phyloP scores from a whole-genome alignment of 2,797 vertebrate species.

The Lithobates sylvaticus region DNA sequence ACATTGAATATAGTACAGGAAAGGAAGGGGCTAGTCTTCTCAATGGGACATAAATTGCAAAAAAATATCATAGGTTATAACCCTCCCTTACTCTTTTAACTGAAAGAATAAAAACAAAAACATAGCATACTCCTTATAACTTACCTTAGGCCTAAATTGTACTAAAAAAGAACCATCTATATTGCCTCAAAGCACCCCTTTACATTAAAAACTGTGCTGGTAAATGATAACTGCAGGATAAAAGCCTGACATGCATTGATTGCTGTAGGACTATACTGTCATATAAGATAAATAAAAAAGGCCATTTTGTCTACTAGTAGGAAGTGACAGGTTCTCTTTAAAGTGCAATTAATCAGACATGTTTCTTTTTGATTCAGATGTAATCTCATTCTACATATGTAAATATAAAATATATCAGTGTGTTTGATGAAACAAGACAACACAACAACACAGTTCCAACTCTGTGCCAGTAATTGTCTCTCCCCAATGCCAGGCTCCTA shows the following conservation, averaged over 20 bases:
- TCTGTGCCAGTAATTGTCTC: slow-evolving; percentile 59
- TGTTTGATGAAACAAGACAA: slow-evolving; percentile 10
- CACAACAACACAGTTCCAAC: neutral
- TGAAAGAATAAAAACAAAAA: no score
- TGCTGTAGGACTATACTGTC: neutral
- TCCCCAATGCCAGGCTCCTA: slow-evolving; percentile 49
- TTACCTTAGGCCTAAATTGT: no score
- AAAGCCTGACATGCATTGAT: neutral
- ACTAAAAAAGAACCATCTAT: neutral
- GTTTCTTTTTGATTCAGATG: neutral
- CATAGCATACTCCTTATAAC: no score
- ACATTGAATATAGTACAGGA: no score
- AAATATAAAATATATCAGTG: slow-evolving; percentile 24
- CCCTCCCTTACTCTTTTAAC: no score
- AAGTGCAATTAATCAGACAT: neutral
- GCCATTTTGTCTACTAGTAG: neutral
- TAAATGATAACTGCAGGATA: neutral
- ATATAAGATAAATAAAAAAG: neutral
- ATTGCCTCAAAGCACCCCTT: neutral
- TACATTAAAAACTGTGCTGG: no score
- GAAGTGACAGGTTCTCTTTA: neutral
- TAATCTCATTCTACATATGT: neutral
- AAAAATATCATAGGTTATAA: no score
- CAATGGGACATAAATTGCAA: no score
- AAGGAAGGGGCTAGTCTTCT: no score